Conservation (phyloP, 2,888 invertebrate genomes). For the Agrypnus murinus region DNA sequence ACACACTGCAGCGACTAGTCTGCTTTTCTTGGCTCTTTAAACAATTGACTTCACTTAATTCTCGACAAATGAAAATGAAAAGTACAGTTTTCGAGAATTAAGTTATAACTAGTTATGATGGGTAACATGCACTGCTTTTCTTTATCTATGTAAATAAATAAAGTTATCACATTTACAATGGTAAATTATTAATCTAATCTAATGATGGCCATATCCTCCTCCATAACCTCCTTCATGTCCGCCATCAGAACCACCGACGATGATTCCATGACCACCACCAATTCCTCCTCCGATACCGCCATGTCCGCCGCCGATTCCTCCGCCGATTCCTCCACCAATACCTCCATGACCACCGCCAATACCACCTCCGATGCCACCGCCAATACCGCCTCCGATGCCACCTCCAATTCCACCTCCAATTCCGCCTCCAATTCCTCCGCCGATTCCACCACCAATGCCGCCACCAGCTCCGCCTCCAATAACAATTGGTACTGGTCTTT, state of each 20-base stretch:
- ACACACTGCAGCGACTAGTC: background rate
- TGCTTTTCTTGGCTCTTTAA: background rate
- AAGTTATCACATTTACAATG: background rate
- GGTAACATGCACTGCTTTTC: background rate
- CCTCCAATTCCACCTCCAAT: conserved; percentile 26
- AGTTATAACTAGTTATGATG: background rate
- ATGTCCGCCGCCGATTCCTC: conserved; percentile 9
- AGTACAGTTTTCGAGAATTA: conserved; percentile 1
- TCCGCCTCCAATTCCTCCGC: conserved; percentile 31
- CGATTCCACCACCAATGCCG: conserved; percentile 17
- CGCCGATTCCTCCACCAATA: background rate
- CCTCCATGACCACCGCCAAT: background rate
- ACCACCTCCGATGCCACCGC: conserved; percentile 6
- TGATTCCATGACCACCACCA: background rate
- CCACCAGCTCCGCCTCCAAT: conserved; percentile 7
- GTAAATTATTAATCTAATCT: background rate
- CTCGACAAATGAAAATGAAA: conserved; percentile 5
- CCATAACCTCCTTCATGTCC: conserved; percentile 24
- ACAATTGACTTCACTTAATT: background rate
- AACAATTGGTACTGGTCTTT: conserved; percentile 37
- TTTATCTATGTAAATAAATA: background rate
- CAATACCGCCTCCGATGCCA: conserved; percentile 25
- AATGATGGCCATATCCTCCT: conserved; percentile 17
- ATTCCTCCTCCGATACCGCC: background rate
- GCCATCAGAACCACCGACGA: background rate